Conservation (phyloP, 2,113 vertebrate genomes). For the Panthera leo region DNA sequence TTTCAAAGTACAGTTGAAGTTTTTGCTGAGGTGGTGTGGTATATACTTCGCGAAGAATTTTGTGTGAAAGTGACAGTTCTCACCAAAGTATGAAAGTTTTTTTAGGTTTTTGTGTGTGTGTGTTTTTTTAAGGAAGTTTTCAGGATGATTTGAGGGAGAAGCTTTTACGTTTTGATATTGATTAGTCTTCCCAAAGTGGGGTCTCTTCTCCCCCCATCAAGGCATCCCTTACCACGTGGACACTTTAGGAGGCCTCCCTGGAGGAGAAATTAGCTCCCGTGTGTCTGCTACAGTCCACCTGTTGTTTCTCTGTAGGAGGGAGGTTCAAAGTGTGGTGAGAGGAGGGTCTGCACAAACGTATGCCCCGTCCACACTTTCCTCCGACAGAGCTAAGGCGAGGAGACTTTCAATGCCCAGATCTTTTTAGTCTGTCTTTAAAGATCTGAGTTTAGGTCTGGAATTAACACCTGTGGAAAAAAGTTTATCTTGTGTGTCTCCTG, state of each 20-base stretch:
- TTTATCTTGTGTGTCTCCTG: background rate
- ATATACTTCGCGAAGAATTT: background rate
- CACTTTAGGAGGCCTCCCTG: background rate
- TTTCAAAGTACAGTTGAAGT: background rate
- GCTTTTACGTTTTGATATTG: background rate
- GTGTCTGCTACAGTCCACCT: too few species aligned
- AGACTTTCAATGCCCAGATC: background rate
- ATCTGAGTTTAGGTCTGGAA: background rate
- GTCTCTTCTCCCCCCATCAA: background rate
- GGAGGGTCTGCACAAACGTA: background rate
- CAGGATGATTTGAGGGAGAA: background rate
- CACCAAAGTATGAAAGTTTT: background rate
- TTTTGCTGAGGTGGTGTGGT: background rate
- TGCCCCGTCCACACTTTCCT: rapidly evolving
- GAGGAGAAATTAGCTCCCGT: background rate
- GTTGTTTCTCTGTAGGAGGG: background rate
- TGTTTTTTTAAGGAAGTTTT: background rate
- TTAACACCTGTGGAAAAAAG: background rate
- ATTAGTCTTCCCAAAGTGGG: background rate
- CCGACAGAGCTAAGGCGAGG: rapidly evolving
- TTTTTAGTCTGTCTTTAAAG: background rate
- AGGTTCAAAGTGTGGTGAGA: too few species aligned
- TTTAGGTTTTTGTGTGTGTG: background rate
- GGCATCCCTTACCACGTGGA: background rate
- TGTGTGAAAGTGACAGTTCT: background rate